Percentiles rank a stretch among this genome's conserved stretches.
phyloP scores from a whole-genome alignment of 2,113 vertebrate species.

The Colinus virginianus region DNA sequence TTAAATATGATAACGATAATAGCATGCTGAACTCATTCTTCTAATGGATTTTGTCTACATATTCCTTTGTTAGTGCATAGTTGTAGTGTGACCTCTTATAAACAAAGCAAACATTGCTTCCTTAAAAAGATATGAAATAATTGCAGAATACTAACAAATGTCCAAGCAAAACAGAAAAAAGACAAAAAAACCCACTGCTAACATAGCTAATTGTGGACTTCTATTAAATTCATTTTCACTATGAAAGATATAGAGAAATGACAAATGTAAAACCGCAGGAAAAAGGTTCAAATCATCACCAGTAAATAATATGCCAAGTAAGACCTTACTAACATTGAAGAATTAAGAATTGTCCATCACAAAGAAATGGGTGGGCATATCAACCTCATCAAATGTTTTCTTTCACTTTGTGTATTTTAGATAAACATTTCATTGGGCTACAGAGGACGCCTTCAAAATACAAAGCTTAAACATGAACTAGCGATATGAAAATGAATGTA shows the following conservation, averaged over 20 bases:
- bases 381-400: not conserved
- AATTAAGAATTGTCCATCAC: not conserved
- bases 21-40: not conserved
- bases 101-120: not conserved
- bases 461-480: not conserved
- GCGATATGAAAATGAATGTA: not conserved
- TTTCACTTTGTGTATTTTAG: not conserved
- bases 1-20: not conserved
- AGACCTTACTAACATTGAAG: not conserved
- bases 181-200: not conserved
- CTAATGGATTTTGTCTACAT: not conserved
- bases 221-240: not conserved
- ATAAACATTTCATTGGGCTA: not conserved
- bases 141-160: accelerated
- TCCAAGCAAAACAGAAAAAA: not conserved
- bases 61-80: not conserved
- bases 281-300: not conserved
- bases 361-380: not conserved
- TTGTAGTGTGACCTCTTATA: not conserved
- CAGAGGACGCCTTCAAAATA: not conserved
- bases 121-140: not conserved
- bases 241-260: not conserved
- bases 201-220: not conserved
- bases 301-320: not conserved
- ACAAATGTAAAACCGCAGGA: not conserved